phyloP scores from a whole-genome alignment of 1,140 invertebrate species.

The Drosophila takahashii region DNA sequence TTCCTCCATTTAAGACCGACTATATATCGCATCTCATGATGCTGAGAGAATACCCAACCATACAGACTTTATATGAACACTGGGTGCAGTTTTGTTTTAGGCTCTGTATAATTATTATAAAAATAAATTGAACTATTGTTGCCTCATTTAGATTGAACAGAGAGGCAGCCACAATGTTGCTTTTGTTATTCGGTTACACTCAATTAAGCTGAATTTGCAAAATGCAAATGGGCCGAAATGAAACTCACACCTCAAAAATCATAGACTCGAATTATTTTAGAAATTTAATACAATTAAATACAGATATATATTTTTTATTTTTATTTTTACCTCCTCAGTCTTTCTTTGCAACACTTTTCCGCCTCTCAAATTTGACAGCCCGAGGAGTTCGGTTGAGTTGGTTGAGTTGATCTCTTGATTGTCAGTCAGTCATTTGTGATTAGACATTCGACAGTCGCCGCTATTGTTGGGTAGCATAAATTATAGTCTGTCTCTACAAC shows the following conservation, averaged over 20 bases:
- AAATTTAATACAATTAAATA: slow-evolving; percentile 57
- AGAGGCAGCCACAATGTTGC: slow-evolving; percentile 59
- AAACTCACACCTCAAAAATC: slow-evolving; percentile 58
- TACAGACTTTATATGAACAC: slow-evolving; percentile 14
- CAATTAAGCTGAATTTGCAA: slow-evolving; percentile 80
- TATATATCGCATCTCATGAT: slow-evolving; percentile 44
- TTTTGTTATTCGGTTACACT: slow-evolving; percentile 79
- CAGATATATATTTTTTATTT: slow-evolving; percentile 3
- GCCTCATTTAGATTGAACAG: slow-evolving; percentile 69
- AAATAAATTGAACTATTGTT: slow-evolving; percentile 84
- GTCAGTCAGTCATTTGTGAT: slow-evolving; percentile 54
- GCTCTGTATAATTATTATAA: slow-evolving; percentile 80
- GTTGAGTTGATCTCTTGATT: slow-evolving; percentile 54
- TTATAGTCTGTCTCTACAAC: slow-evolving; percentile 38
- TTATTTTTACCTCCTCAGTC: not conserved
- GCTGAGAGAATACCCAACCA: slow-evolving; percentile 67
- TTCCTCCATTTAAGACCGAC: not conserved
- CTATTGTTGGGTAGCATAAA: slow-evolving; percentile 39
- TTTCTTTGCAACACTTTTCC: slow-evolving; percentile 42
- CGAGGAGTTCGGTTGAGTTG: slow-evolving; percentile 26
- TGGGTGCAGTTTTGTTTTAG: slow-evolving; percentile 44
- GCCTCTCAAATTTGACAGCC: slow-evolving; percentile 47
- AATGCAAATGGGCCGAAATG: slow-evolving; percentile 69
- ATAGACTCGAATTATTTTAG: slow-evolving; percentile 48
- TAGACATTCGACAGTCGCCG: slow-evolving; percentile 55